Percentiles rank a stretch among this genome's conserved stretches.
Evolutionary conservation across 2,888 invertebrate species (phyloP).

Genomic region (Drosophila incognita): DNA sequence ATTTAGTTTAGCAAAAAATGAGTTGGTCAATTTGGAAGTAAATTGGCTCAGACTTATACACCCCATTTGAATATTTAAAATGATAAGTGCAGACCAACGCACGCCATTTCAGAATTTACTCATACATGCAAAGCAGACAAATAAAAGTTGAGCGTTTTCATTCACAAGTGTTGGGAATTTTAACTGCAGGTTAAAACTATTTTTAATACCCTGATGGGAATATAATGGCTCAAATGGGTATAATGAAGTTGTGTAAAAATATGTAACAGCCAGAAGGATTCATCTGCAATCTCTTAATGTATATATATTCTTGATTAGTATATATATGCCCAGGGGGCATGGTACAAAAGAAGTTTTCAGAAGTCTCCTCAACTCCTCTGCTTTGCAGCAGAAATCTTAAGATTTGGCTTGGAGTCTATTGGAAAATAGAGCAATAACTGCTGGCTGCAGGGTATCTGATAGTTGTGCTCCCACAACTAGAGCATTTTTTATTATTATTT

Average conservation of each 20-base stretch:
- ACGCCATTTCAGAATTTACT: neutral
- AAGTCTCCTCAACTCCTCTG: neutral
- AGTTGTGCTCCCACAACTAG: neutral
- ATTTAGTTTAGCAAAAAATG: neutral
- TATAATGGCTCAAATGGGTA: neutral
- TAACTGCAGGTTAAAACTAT: conserved; percentile 16
- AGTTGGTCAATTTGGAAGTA: too few species aligned
- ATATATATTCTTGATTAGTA: neutral
- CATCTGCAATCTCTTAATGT: neutral
- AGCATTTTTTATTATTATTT: neutral
- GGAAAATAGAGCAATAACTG: neutral
- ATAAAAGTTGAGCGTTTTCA: conserved; percentile 16
- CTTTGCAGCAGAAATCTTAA: neutral
- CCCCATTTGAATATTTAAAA: neutral
- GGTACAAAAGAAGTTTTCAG: neutral
- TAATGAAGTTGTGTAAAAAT: neutral
- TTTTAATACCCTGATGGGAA: neutral
- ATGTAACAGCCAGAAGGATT: neutral
- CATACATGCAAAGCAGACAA: neutral
- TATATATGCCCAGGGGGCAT: neutral
- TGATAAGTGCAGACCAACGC: neutral
- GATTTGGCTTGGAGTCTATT: neutral
- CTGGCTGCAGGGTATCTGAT: neutral
- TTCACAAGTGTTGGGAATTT: conserved; percentile 15
- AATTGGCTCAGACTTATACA: neutral